Evolutionary conservation across 2,113 vertebrate genomes (phyloP).

Genomic region (Ibidorhyncha struthersii): DNA sequence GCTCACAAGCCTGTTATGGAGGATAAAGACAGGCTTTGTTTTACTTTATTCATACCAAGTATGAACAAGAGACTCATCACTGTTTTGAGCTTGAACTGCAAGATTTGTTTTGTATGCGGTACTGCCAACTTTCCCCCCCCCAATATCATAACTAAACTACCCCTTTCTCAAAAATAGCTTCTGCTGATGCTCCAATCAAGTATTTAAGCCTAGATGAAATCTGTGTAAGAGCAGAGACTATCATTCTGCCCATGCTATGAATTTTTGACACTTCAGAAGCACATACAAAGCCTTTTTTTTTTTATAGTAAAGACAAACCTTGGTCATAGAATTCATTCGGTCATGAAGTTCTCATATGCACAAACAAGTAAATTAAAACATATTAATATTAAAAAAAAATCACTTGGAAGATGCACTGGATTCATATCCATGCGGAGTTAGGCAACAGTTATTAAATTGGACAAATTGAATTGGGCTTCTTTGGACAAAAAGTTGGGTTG

Average conservation of each 20-base stretch:
- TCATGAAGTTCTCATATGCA: rapidly evolving
- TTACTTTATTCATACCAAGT: slow-evolving; percentile 5
- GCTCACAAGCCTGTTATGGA: neutral
- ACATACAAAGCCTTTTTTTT: neutral
- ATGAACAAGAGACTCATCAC: slow-evolving; percentile 43
- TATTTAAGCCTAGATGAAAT: neutral
- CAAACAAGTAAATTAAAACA: neutral
- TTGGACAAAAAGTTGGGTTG: neutral
- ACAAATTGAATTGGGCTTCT: neutral
- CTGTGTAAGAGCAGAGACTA: neutral
- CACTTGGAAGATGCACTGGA: neutral
- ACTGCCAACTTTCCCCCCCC: neutral
- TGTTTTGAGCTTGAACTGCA: neutral
- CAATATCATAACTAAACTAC: neutral
- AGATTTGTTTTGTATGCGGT: neutral
- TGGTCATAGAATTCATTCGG: rapidly evolving
- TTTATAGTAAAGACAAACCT: neutral
- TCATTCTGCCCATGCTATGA: neutral
- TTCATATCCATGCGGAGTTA: neutral
- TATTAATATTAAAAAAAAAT: neutral
- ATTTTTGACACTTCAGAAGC: neutral
- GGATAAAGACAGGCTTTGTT: slow-evolving; percentile 50
- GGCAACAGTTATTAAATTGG: neutral
- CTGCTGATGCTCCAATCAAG: neutral
- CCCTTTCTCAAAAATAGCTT: neutral